Evolutionary conservation across 2,888 invertebrate genomes (phyloP), one percentile per base, ranked within the genome.

Genomic region (Drosophila helvetica): DNA sequence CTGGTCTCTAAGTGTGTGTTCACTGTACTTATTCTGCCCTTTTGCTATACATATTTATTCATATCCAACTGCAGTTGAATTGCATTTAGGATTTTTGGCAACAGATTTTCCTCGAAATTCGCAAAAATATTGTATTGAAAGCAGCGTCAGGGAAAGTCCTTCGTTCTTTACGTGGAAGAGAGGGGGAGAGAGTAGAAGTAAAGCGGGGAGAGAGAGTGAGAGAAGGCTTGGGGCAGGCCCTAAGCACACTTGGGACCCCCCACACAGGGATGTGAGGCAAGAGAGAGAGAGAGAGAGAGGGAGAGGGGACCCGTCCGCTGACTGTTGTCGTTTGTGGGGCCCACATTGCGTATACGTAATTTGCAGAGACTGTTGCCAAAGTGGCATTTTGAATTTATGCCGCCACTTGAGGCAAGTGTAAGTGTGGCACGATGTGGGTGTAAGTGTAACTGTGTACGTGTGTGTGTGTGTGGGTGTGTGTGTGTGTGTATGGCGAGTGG

Each of bases 321-420:
- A 60, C 62, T 66, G 55, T 57, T 74, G 67, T 58, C 61, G 66
- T 77, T 65, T 78, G 79, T 59, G 64, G 30, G 47, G 66, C 70
- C 53, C 73, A 69, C 74, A 58, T 47, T 84, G 77, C 81, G 85
- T 86, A 80, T 82, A 78, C 78, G 81, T 78, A 80, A 84, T 86
- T 80, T 80, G 76, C 69, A 53, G 72, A 74, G 77, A 72, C 75
- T 77, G 77, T 77, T 75, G 75, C 78, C 74, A 80, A 80, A 85
- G 84, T 75, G 86, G 80, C 86, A 80, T 80, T 80, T 83, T 88
- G 72, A 86, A 88, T 78, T 83, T 85, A 88, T 83, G 75, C 80
- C 83, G 84, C 86, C 80, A 85, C 83, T 83, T 86, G 83, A 72
- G 77, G 73, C 81, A 74, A 84, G 79, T 79, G 69, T 63, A 77